A percentile compares a stretch with the other conserved stretches of the same genome.
Evolutionary conservation across 2,113 vertebrate species (phyloP).

Genomic region (Triplophysa siluroides): DNA sequence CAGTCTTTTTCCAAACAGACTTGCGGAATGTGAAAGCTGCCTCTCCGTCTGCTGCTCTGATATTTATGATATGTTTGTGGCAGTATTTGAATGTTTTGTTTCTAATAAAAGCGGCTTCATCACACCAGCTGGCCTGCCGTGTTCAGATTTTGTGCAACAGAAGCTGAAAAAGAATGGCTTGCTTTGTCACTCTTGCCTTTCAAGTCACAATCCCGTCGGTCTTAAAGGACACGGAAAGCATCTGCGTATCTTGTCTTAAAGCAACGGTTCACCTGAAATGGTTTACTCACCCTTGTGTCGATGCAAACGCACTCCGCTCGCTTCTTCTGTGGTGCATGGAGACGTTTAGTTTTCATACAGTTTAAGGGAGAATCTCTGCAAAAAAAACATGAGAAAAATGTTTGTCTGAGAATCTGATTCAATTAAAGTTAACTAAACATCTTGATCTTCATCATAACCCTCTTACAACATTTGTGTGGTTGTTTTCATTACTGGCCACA

Average conservation of each 20-base stretch:
- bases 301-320: no score
- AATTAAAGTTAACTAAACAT: neutral
- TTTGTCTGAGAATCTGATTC: no score
- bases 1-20: slow-evolving; percentile 27
- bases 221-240: neutral
- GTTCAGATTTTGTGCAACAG: neutral
- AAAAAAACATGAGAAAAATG: no score
- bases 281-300: neutral
- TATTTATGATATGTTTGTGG: slow-evolving; percentile 58
- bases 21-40: slow-evolving; percentile 49
- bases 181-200: neutral
- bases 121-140: slow-evolving; percentile 23
- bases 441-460: neutral
- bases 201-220: neutral
- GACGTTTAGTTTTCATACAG: neutral
- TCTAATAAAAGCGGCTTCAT: slow-evolving; percentile 60
- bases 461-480: neutral
- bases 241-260: neutral
- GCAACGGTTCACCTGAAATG: neutral
- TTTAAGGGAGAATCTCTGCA: no score
- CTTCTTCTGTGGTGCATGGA: no score
- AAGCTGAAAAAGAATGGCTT: neutral
- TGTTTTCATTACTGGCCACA: slow-evolving; percentile 38
- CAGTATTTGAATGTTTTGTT: slow-evolving; percentile 58
- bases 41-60: slow-evolving; percentile 44